These are phyloP conservation scores for Elgonia sp. DNA, from an alignment of 2,888 invertebrate genomes.

Conservation along the genomic window DNA sequence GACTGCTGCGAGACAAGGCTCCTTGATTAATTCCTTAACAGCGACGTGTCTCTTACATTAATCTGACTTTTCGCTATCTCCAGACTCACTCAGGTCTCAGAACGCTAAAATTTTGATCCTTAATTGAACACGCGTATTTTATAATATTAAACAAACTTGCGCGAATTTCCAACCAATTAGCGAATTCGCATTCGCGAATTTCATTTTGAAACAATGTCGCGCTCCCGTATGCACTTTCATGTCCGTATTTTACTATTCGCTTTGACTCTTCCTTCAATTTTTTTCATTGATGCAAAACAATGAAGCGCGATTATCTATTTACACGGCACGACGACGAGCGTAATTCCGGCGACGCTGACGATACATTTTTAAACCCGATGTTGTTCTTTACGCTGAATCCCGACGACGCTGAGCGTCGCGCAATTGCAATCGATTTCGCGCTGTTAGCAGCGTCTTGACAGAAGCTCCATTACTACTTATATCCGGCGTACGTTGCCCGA, in stretches of 20 bases:
- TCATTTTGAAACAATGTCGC: slow-evolving; percentile 71
- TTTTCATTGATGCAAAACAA: slow-evolving; percentile 72
- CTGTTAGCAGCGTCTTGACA: slow-evolving; percentile 53
- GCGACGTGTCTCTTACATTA: neutral
- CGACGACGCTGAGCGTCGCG: slow-evolving; percentile 10
- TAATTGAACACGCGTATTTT: slow-evolving; percentile 57
- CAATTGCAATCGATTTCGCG: slow-evolving; percentile 41
- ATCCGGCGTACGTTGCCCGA: slow-evolving; percentile 54
- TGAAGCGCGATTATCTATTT: slow-evolving; percentile 72
- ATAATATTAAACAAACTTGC: slow-evolving; percentile 66
- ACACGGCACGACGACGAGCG: slow-evolving; percentile 59
- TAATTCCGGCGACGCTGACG: slow-evolving; percentile 56
- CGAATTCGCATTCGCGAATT: slow-evolving; percentile 59
- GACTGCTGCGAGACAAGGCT: slow-evolving; percentile 1
- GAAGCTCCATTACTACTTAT: slow-evolving; percentile 51
- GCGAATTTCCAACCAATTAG: slow-evolving; percentile 64
- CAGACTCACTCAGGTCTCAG: slow-evolving; percentile 29
- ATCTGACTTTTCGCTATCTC: neutral
- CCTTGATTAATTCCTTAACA: slow-evolving; percentile 19
- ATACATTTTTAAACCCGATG: slow-evolving; percentile 64
- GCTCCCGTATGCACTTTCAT: slow-evolving; percentile 68
- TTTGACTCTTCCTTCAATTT: slow-evolving; percentile 69
- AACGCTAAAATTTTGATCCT: slow-evolving; percentile 54
- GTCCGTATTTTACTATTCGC: slow-evolving; percentile 65
- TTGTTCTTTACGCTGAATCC: slow-evolving; percentile 52